Conservation (phyloP, 2,113 vertebrate genomes). For the Formicarius rufipectus region DNA sequence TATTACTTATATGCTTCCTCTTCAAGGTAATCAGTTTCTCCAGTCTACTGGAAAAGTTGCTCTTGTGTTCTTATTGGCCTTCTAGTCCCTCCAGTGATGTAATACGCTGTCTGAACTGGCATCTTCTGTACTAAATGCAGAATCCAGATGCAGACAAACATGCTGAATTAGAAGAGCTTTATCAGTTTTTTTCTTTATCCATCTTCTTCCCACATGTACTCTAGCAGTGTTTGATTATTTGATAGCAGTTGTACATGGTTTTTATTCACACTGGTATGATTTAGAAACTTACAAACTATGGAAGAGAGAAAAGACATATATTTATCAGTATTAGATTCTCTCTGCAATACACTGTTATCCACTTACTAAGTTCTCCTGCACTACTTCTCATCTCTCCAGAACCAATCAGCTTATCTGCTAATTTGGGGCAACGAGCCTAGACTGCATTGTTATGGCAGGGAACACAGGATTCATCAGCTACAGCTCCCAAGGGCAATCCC, state of each 20-base stretch:
- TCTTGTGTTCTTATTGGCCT: neutral
- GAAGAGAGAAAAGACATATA: neutral
- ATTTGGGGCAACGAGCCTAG: neutral
- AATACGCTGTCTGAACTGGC: neutral
- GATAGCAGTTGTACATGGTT: neutral
- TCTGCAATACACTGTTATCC: neutral
- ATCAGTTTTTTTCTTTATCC: neutral
- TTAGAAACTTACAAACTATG: neutral
- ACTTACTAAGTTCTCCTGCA: neutral
- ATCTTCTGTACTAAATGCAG: neutral
- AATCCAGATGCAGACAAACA: neutral
- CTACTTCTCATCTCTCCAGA: neutral
- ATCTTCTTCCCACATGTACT: rapidly evolving
- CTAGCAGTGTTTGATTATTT: neutral
- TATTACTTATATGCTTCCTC: neutral
- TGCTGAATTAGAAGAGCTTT: neutral
- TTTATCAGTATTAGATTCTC: neutral
- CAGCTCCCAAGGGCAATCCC: neutral
- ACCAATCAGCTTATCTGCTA: neutral
- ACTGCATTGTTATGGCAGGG: neutral
- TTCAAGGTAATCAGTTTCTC: neutral
- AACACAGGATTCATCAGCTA: neutral
- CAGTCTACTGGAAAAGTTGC: neutral
- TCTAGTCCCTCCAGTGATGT: neutral
- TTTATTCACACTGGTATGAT: neutral